Evolutionary conservation across 2,888 invertebrate genomes (phyloP).

Genomic region (Bellardia pandia): DNA sequence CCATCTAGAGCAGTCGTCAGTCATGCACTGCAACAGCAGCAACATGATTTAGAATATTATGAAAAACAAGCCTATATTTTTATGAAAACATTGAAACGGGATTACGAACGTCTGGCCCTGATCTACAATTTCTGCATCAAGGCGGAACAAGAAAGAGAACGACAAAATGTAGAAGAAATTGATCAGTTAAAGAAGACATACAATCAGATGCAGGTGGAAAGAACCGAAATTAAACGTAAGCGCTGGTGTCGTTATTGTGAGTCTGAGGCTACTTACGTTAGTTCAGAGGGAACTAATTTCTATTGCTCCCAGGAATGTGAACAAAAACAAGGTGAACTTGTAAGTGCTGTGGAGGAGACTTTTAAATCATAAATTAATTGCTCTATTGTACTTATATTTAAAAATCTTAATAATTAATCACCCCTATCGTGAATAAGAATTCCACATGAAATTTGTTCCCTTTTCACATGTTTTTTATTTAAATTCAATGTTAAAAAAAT

Average conservation of each 20-base stretch:
- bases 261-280: slow-evolving; percentile 72
- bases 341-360: neutral
- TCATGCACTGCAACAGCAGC: neutral
- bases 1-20: neutral
- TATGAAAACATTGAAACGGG: slow-evolving; percentile 18
- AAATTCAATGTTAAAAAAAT: no score
- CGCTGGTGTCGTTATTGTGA: slow-evolving; percentile 77
- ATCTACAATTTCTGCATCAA: slow-evolving; percentile 28
- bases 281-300: slow-evolving; percentile 50
- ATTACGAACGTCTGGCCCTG: slow-evolving; percentile 24
- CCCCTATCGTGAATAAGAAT: no score
- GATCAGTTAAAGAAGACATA: slow-evolving; percentile 46
- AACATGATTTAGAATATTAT: neutral
- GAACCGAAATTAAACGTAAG: slow-evolving; percentile 73
- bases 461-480: no score
- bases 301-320: slow-evolving; percentile 74
- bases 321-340: slow-evolving; percentile 44
- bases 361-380: neutral
- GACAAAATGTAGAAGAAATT: slow-evolving; percentile 59
- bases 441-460: no score
- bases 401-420: neutral
- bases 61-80: slow-evolving; percentile 17
- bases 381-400: neutral
- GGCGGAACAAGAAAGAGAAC: slow-evolving; percentile 41
- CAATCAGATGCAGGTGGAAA: slow-evolving; percentile 65